These are phyloP conservation scores for Cetoscarus ocellatus DNA, from an alignment of 2,797 vertebrate species.

Conservation along the genomic window DNA sequence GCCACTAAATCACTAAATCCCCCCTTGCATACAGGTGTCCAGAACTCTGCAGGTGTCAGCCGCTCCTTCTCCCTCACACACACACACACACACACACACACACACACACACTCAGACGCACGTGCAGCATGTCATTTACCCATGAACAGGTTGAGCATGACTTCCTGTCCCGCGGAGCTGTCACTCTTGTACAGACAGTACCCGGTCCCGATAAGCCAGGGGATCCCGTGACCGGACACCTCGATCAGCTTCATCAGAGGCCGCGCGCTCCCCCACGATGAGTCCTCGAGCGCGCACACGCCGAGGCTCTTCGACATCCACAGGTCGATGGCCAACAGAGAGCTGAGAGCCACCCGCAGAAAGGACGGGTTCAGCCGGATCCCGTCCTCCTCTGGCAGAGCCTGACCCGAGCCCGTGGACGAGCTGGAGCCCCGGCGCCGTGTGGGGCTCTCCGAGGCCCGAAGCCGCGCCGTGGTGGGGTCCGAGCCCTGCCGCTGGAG, in stretches of 20 bases:
- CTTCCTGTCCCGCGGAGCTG: conserved; percentile 92
- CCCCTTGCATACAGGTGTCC: too few relatives aligned
- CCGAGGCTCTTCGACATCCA: conserved; percentile 96
- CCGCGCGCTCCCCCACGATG: conserved; percentile 92
- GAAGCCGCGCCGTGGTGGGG: conserved; percentile 84
- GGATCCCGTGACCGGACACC: conserved; percentile 95
- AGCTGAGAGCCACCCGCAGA: conserved; percentile 90
- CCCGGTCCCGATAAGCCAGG: conserved; percentile 90
- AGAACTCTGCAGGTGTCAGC: background rate
- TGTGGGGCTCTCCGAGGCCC: conserved; percentile 88
- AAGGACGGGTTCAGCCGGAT: conserved; percentile 94
- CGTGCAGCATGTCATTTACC: conserved; percentile 79
- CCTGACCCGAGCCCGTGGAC: conserved; percentile 78
- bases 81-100: background rate
- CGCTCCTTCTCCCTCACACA: background rate
- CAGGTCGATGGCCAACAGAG: conserved; percentile 94
- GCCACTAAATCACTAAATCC: too few relatives aligned
- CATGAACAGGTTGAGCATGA: conserved; percentile 94
- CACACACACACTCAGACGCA: background rate
- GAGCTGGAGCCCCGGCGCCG: conserved; percentile 89
- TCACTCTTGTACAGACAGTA: conserved; percentile 93
- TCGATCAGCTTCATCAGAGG: conserved; percentile 96
- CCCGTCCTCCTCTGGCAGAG: conserved; percentile 89
- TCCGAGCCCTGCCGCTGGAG: conserved; percentile 86
- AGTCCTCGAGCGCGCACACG: conserved; percentile 93